Percentiles rank a stretch among this genome's conserved stretches.
Evolutionary conservation across 2,113 vertebrate species (phyloP).

Genomic region (Ammodramus savannarum): DNA sequence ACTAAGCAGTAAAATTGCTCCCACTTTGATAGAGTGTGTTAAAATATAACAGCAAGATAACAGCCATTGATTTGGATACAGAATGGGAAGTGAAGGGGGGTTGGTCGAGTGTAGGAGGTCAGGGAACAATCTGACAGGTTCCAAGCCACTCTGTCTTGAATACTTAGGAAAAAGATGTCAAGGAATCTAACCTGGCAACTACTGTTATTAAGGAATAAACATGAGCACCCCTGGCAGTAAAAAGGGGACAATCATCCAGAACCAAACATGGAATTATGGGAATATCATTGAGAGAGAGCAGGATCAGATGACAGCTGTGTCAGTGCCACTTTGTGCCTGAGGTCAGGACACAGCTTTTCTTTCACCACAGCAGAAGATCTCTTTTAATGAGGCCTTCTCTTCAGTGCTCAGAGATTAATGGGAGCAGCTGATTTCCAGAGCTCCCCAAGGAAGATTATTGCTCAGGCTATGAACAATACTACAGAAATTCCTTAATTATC

Average conservation of each 20-base stretch:
- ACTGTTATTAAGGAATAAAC: neutral
- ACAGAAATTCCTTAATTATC: constrained; percentile 26
- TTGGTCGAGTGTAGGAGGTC: neutral
- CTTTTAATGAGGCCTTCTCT: neutral
- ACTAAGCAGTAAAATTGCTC: constrained; percentile 48
- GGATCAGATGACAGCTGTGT: neutral
- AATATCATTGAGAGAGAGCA: neutral
- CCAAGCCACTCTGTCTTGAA: neutral
- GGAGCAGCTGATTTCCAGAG: neutral
- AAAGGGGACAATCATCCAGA: neutral
- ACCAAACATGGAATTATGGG: neutral
- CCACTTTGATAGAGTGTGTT: constrained; percentile 9
- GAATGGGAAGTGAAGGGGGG: neutral
- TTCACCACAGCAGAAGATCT: neutral
- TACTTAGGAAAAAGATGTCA: neutral
- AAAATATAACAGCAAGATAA: neutral
- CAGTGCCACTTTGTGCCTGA: neutral
- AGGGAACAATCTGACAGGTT: neutral
- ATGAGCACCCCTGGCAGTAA: neutral
- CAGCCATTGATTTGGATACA: neutral
- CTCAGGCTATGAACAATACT: neutral
- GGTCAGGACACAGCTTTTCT: neutral
- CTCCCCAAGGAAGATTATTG: neutral
- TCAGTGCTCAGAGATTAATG: neutral
- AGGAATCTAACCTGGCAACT: neutral